Base-by-base conservation (phyloP, 2,113 vertebrate genomes). In the Coracopsis vasa region DNA sequence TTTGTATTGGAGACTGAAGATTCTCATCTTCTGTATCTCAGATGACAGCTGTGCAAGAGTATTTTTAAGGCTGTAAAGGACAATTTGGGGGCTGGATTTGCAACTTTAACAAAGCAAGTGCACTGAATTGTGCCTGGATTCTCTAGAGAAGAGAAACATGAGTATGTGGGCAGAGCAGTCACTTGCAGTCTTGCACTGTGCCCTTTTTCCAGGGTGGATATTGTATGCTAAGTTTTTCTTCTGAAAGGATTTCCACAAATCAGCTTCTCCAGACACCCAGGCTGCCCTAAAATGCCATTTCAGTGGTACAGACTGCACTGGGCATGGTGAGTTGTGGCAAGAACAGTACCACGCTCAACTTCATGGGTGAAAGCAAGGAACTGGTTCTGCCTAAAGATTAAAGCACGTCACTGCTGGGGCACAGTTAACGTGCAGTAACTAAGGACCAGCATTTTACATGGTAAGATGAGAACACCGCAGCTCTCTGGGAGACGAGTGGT, bases 271-370 rank as follows among this genome's bases (percentile, higher is more conserved):
- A 24, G 54, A 16, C 48, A 24, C 62, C 19, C 27, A 27, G 33
- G 13, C 47, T 62, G 80, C 61, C 48, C 42, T 53, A 11, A 64
- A 85, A 44, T 3, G 48, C 67, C 33, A 6, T 10, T 39, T 33
- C 14, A 18, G 33, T 1, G 0, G 28, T 11, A 7, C 37, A 18
- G 62, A 8, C 25, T 24, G 4, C 17, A 1, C 56, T 3, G 42
- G 56, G 81, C 6, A 0, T 44, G 21, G 16, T 0, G 6, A 23
- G 48, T 16, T n/a, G 54, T 75, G 92, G 39, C 0, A 2, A 29
- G 35, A n/a, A 13, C 31, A 31, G 42, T 10, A 11, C 41, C 17
- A 0, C 0, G 2, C 28, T 56, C 33, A 11, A 2, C 37, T 42
- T 15, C 3, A 2, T 18, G 37, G 20, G 2, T 44, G 48, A 31